Evolutionary conservation across 35 echinoderm and acorn worm genomes (phyloP).

Genomic region (Apostichopus parvimensis): DNA sequence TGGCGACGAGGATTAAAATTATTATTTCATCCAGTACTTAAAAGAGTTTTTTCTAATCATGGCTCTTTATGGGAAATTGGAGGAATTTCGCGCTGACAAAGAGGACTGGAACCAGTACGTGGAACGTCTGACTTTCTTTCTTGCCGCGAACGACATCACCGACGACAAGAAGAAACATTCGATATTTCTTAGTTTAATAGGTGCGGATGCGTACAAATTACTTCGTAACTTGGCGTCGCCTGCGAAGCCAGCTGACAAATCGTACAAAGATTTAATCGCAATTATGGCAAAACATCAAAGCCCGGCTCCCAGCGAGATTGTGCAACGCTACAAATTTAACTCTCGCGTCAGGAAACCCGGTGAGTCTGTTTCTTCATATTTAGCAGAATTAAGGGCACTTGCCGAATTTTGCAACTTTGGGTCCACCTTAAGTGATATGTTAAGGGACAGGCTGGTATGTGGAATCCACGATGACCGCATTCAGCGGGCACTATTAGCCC

Average conservation of each 20-base stretch:
- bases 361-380: conserved; percentile 25
- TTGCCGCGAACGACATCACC: conserved; percentile 7
- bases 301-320: conserved; percentile 23
- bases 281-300: conserved; percentile 37
- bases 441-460: conserved; percentile 33
- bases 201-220: background rate
- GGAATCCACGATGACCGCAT: conserved; percentile 35
- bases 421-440: conserved; percentile 26
- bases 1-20: no score
- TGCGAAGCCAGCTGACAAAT: no score
- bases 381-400: background rate
- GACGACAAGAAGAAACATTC: background rate
- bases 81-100: conserved; percentile 20
- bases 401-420: conserved; percentile 50
- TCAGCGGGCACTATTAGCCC: conserved; percentile 3
- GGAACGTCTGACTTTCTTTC: conserved; percentile 7
- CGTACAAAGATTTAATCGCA: no score
- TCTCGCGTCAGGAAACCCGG: background rate
- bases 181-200: conserved; percentile 27
- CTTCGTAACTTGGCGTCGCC: no score
- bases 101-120: conserved; percentile 41
- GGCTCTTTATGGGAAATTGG: conserved; percentile 18
- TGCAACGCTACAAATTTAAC: conserved; percentile 46
- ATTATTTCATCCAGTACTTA: no score
- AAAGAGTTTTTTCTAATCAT: conserved; percentile 16